Evolutionary conservation across 2,113 vertebrate genomes (phyloP).

Genomic region (Prinia subflava): DNA sequence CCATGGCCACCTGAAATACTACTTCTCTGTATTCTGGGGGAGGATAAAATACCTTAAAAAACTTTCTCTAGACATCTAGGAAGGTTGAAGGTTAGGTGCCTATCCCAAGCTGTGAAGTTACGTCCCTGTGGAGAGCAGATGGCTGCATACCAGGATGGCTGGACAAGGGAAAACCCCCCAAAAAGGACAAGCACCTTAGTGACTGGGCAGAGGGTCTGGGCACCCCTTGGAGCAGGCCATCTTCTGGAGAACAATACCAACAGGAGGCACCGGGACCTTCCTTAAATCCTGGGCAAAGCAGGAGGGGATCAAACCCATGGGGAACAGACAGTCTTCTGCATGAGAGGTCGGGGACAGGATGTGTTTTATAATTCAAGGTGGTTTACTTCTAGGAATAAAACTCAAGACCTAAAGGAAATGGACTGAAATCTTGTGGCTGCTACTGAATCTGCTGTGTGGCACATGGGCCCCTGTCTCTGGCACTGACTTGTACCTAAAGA

Average conservation of each 20-base stretch:
- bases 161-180: background rate
- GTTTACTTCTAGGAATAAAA: background rate
- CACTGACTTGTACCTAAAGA: background rate
- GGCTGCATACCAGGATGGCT: background rate
- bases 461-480: accelerated
- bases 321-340: background rate
- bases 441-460: background rate
- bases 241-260: background rate
- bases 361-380: background rate
- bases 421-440: background rate
- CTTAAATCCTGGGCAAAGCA: background rate
- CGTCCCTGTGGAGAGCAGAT: background rate
- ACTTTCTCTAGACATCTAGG: background rate
- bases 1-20: background rate
- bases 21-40: background rate
- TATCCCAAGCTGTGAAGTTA: background rate
- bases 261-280: background rate
- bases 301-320: background rate
- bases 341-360: background rate
- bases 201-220: background rate
- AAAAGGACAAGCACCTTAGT: background rate
- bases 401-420: background rate
- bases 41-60: background rate
- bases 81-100: background rate
- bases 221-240: background rate